phyloP scores from a whole-genome alignment of 2,797 vertebrate genomes.

The Apogon hyalosoma region DNA sequence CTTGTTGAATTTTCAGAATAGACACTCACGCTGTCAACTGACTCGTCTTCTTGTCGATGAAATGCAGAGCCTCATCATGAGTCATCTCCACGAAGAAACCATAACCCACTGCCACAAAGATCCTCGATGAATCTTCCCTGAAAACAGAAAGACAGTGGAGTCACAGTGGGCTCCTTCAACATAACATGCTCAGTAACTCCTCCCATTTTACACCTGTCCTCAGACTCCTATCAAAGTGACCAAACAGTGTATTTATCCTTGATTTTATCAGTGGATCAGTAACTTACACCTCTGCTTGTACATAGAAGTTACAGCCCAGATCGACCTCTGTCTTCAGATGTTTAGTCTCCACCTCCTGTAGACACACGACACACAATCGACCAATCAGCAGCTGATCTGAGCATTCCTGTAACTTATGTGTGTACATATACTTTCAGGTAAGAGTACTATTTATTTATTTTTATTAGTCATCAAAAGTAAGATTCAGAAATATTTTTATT shows the following conservation, averaged over 20 bases:
- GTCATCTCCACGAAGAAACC: conserved; percentile 92
- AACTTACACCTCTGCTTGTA: conserved; percentile 91
- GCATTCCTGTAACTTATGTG: no score
- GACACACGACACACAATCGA: background rate
- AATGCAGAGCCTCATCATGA: conserved; percentile 87
- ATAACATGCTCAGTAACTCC: no score
- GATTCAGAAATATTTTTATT: no score
- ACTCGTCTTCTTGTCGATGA: conserved; percentile 90
- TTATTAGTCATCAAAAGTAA: no score
- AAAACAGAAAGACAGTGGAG: background rate
- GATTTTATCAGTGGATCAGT: background rate
- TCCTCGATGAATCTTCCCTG: conserved; percentile 88
- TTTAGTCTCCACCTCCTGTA: conserved; percentile 81
- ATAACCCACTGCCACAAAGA: conserved; percentile 89
- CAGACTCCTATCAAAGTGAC: background rate
- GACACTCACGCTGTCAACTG: conserved; percentile 88
- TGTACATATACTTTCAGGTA: no score
- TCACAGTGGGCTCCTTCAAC: background rate
- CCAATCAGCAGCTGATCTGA: no score
- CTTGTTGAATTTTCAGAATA: background rate
- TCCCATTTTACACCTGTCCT: no score
- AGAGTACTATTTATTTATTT: no score
- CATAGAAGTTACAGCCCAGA: conserved; percentile 92
- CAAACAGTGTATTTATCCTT: no score
- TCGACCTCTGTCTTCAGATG: conserved; percentile 89